Base-by-base conservation (phyloP, 2,888 invertebrate genomes). In the Ophion costatus region DNA sequence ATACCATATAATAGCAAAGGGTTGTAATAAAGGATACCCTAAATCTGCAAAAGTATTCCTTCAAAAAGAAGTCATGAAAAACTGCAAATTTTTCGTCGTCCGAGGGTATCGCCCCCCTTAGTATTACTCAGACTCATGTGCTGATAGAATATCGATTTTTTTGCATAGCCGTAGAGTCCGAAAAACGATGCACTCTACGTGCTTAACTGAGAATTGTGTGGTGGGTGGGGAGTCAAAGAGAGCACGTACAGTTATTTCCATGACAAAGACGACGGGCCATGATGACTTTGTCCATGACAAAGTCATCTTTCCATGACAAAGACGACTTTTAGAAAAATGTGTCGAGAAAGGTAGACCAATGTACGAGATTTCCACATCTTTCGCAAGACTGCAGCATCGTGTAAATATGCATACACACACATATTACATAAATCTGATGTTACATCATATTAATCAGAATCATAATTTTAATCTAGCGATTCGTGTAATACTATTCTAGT, bases 401-500 rank as follows among this genome's bases (percentile, higher is more conserved):
- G 79, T 84, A 86, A 79, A 83, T 84, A 86, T 81, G 70, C 63
- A 74, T 70, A 57, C 38, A 56, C 56, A 20, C 75, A 45, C 45
- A 24, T n/a, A 20, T 51, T 67, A 77, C 59, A 61, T 24, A 67
- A 24, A 74, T 66, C 57, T 73, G 66, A 38, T 71, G 29, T 6
- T 56, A 71, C 33, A 6, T 10, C 57, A 78, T 63, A 77, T 73
- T 71, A 69, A 84, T 74, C 73, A 22, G 63, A 59, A 82, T 67
- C 71, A 85, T 77, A n/a, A 82, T 61, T 85, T 80, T 76, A 63
- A 79, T 73, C 22, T 80, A 76, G 79, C 80, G 79, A 74, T 85
- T 85, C 84, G 80, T 71, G 84, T 83, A 78, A 85, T 83, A 85
- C 85, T 87, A 86, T 88, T 89, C 89, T 89, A 89, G 89, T 89